Evolutionary conservation across 2,113 vertebrate species (phyloP).

Genomic region (Meriones unguiculatus): DNA sequence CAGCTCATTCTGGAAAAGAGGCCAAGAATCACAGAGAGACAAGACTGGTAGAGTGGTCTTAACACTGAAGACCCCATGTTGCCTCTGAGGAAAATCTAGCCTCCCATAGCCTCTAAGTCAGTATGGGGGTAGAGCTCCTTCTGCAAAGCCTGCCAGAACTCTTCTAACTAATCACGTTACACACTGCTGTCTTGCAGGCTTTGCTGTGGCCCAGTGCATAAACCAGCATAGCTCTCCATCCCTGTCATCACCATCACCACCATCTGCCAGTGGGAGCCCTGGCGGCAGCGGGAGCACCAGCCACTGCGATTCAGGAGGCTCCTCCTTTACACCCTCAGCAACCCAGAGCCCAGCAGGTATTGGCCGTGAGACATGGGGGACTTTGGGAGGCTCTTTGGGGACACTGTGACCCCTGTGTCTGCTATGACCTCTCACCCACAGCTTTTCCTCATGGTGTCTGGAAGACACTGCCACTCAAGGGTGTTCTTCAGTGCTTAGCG

Average conservation of each 20-base stretch:
- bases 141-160: accelerated
- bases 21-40: background rate
- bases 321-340: slow-evolving; percentile 87
- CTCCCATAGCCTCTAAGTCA: background rate
- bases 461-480: background rate
- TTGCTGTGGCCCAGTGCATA: slow-evolving; percentile 96
- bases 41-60: accelerated
- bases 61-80: background rate
- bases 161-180: background rate
- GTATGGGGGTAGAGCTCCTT: background rate
- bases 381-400: background rate
- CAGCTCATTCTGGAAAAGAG: background rate
- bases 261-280: slow-evolving; percentile 91
- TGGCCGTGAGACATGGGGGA: accelerated
- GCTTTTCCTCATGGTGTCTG: background rate
- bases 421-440: background rate
- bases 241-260: slow-evolving; percentile 91
- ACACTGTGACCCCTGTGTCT: accelerated
- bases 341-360: slow-evolving; percentile 95
- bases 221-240: slow-evolving; percentile 92
- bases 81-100: background rate
- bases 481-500: background rate
- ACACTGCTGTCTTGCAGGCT: slow-evolving; percentile 88
- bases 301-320: slow-evolving; percentile 91
- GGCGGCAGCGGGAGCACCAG: slow-evolving; percentile 88